Base-by-base conservation (phyloP, 2,797 vertebrate species). In the Astyanax mexicanus region DNA sequence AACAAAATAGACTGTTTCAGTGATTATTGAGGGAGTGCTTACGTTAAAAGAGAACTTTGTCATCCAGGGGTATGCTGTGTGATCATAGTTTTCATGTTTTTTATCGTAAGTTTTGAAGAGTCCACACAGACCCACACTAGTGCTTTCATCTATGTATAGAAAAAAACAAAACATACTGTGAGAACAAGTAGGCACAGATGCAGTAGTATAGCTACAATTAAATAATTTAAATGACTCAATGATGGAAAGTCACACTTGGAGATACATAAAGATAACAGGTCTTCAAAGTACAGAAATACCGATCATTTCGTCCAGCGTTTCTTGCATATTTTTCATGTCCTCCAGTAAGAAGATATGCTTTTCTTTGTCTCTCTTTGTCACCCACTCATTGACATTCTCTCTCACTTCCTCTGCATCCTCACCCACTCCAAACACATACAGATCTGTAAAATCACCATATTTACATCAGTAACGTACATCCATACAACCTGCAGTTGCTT, bases 341-440 rank as follows among this genome's bases (percentile, higher is more conserved):
- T 54, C 32, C 27, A 92, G 42, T 25, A 23, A 71, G 77, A 91
- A 94, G 35, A 88, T 88, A 4, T 89, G 85, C 12, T 52, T 44
- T 19, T 92, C 91, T 0, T 35, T 12, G 2, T 67, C 15, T 60
- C 88, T 92, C 40, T 90, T 78, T 47, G 93, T 90, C 21, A 87
- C 89, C 72, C 91, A 69, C 3, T 67, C 75, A 6, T 89, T 85
- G 9, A 92, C 75, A 13, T 84, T 83, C 0, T 8, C 58, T 17
- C 44, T 45, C 40, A 38, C 9, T 7, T 7, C 37, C 3, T 86
- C 54, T 60, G 88, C 78, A 0, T 86, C 47, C 0, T 15, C 17
- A 40, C 91, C 90, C 0, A 94, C 71, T 19, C 87, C 92, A 75
- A 94, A 94, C 29, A 89, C 84, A 8, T 93, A 94, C 27, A 94